These are phyloP conservation scores for Brienomyrus longianalis DNA, from an alignment of 2,113 vertebrate genomes.

Conservation along the genomic window DNA sequence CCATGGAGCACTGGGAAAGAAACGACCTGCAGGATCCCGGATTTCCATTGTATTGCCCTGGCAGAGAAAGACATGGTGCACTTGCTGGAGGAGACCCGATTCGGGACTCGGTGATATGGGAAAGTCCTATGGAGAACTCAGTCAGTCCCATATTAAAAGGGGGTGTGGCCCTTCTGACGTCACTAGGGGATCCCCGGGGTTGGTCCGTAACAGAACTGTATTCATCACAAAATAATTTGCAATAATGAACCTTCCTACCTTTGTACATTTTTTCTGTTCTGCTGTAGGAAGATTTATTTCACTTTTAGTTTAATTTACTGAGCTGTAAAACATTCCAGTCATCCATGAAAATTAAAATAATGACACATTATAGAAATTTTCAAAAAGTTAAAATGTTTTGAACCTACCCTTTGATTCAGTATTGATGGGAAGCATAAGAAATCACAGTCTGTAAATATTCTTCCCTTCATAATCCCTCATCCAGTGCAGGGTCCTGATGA, in stretches of 20 bases:
- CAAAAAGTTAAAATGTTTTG: not conserved
- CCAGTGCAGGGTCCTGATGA: not conserved
- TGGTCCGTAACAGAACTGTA: not conserved
- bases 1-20: too few species aligned
- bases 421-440: not conserved
- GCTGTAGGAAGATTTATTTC: not conserved
- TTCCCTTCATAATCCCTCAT: not conserved
- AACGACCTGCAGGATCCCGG: too few species aligned
- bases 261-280: not conserved
- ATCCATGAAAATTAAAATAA: not conserved
- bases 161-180: too few species aligned
- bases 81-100: too few species aligned
- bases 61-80: too few species aligned
- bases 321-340: not conserved
- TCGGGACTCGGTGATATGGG: too few species aligned
- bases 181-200: too few species aligned
- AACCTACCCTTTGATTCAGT: not conserved
- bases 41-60: too few species aligned
- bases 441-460: not conserved
- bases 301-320: not conserved
- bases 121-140: too few species aligned
- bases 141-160: too few species aligned
- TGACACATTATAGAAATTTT: not conserved
- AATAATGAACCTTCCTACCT: not conserved
- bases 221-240: not conserved